Evolutionary conservation across 1,140 invertebrate genomes (phyloP), one percentile per base, ranked within the genome.

Genomic region (Micrasema minimum): DNA sequence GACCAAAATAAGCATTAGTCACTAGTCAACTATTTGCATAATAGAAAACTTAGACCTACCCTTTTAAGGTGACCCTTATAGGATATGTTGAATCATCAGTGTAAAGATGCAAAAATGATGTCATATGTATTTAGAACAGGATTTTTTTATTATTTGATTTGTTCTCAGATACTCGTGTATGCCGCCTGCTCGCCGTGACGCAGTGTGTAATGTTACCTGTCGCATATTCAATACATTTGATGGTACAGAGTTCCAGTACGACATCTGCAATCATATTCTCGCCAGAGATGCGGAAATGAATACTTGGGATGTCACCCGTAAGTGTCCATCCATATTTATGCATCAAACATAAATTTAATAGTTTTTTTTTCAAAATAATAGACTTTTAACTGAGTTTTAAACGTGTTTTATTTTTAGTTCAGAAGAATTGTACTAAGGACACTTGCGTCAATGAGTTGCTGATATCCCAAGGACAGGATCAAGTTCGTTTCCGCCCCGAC

Each of bases 221-320:
- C 87, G 89, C 64, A 90, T 89, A 2, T 90, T 95, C 75, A 89
- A 86, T 61, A 94, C 92, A 0, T 95, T 95, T 73, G 93, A 95
- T 79, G 88, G 88, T 6, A 85, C 88, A 0, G 88, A 92, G 53
- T 92, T 87, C 65, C 91, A 92, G 75, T 92, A 92, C 72, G 92
- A 93, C 69, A 85, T 92, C 11, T 95, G 93, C 78, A 88, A 91
- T 81, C 92, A 95, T 78, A 87, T 93, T 41, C 78, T 95, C 5
- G 90, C 89, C 0, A 83, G 90, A 41, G 91, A 94, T 77, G 85
- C 88, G 69, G 77, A 84, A 7, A 80, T 88, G 23, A 80, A 87
- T 35, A 83, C 87, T 41, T 93, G 91, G 91, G 84, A 83, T 45
- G 83, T 93, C 41, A 85, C 87, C 71, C 78, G 91, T 92, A 82